Base-by-base conservation (phyloP, 1,140 invertebrate genomes). In the Campoletis sonorensis region DNA sequence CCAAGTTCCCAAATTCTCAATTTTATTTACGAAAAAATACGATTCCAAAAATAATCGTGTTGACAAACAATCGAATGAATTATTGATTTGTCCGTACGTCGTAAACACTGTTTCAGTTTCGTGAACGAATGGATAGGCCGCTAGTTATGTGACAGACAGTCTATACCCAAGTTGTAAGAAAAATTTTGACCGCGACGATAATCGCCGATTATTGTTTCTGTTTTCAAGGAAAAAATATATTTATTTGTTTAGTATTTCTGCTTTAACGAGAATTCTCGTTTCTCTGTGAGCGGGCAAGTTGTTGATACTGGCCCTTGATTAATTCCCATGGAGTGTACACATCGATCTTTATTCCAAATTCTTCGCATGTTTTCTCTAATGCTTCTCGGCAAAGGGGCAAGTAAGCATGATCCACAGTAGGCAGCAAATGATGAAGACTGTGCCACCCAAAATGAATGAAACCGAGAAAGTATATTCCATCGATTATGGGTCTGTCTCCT, bases 391-490 rank as follows among this genome's bases (percentile, higher is more conserved):
- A 91, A n/a, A 94, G 89, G 2, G 93, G 91, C 26, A 97, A 89
- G 72, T 95, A 93, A 0, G 93, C 94, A 85, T 97, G 96, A 87
- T 97, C 96, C 18, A 97, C 86, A 0, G 96, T 96, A 0, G 97
- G 97, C 83, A 97, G 94, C 0, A 98, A 90, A 92, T 97, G 97
- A 87, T 98, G 97, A 0, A 97, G 90, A 0, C 92, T 91, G 88
- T 98, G 97, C 51, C 95, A 94, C 11, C 96, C 97, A 83, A 96
- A 97, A 82, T 94, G 93, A 0, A 94, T 95, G 33, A 97, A 84
- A 0, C 94, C 93, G 45, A 96, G 89, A 84, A 96, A 95, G 33
- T 94, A 89, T n/a, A 92, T 95, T 1, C 94, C 93, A 27, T 94
- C 95, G n/a, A 97, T 92, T 64, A 96, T 94, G 4, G 92, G 90